phyloP scores from a whole-genome alignment of 2,888 invertebrate genomes.

The Trichacis sp. region DNA sequence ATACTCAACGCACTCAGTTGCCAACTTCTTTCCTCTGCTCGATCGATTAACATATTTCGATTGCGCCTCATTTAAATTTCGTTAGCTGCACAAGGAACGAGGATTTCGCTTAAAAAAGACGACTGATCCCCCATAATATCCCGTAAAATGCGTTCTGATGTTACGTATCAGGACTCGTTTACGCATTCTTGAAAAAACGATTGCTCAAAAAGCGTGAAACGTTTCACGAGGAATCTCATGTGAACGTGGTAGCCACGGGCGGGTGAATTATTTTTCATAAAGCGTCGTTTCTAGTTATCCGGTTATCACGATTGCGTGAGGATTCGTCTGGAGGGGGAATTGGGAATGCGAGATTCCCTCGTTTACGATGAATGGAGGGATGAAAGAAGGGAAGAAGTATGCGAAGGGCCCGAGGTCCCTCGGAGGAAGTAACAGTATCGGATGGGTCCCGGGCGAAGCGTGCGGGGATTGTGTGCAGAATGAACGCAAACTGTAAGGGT shows the following conservation, averaged over 20 bases:
- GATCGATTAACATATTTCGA: too few relatives aligned
- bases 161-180: too few relatives aligned
- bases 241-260: conserved; percentile 37
- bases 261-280: conserved; percentile 37
- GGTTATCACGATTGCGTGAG: conserved; percentile 44
- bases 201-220: conserved; percentile 19
- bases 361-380: conserved; percentile 48
- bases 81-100: neutral
- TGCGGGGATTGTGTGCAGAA: conserved; percentile 67
- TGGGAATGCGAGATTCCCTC: conserved; percentile 41
- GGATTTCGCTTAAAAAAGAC: neutral
- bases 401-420: conserved; percentile 46
- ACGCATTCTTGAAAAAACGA: conserved; percentile 24
- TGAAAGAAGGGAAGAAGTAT: conserved; percentile 42
- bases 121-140: neutral
- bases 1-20: too few relatives aligned
- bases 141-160: too few relatives aligned
- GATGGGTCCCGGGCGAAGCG: conserved; percentile 63
- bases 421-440: conserved; percentile 61
- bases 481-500: conserved; percentile 69
- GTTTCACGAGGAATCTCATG: conserved; percentile 24
- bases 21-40: too few relatives aligned
- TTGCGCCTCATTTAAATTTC: too few relatives aligned
- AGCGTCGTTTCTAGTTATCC: conserved; percentile 44
- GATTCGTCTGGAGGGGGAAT: conserved; percentile 36